Percentiles rank a stretch among this genome's conserved stretches.
phyloP scores from a whole-genome alignment of 2,888 invertebrate genomes.

The Iselma pallidipennis region DNA sequence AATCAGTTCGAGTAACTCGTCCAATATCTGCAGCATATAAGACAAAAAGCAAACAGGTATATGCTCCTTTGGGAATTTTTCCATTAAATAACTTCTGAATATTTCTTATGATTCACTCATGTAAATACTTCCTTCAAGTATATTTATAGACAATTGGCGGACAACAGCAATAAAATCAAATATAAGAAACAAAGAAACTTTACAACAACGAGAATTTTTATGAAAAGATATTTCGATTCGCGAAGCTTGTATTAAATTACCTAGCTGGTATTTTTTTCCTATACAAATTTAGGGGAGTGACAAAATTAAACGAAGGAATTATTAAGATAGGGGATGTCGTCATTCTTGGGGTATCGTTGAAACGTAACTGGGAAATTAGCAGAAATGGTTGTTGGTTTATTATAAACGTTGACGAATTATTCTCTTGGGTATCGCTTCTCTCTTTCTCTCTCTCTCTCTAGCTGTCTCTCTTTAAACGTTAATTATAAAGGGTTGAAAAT shows the following conservation, averaged over 20 bases:
- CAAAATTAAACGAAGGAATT: neutral
- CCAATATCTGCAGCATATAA: neutral
- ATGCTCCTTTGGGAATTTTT: no score
- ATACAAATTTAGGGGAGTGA: neutral
- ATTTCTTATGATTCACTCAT: no score
- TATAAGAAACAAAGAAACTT: no score
- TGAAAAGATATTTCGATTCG: no score
- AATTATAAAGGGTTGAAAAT: neutral
- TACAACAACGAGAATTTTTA: no score
- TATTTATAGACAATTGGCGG: no score
- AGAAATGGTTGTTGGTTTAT: conserved; percentile 8
- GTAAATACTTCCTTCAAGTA: no score
- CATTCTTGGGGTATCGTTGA: conserved; percentile 9
- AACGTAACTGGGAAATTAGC: conserved; percentile 11
- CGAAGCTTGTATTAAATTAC: no score
- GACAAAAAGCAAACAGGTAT: neutral
- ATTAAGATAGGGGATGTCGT: conserved; percentile 11
- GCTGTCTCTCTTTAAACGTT: neutral
- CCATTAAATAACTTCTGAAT: no score
- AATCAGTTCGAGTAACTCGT: neutral
- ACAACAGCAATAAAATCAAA: no score
- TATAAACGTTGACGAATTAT: conserved; percentile 2
- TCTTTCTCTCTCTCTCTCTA: neutral
- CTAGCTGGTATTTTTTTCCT: no score
- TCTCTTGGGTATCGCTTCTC: neutral